A percentile compares a stretch with the other conserved stretches of the same genome.
phyloP scores from a whole-genome alignment of 2,888 invertebrate species.

The Girardia tigrina region DNA sequence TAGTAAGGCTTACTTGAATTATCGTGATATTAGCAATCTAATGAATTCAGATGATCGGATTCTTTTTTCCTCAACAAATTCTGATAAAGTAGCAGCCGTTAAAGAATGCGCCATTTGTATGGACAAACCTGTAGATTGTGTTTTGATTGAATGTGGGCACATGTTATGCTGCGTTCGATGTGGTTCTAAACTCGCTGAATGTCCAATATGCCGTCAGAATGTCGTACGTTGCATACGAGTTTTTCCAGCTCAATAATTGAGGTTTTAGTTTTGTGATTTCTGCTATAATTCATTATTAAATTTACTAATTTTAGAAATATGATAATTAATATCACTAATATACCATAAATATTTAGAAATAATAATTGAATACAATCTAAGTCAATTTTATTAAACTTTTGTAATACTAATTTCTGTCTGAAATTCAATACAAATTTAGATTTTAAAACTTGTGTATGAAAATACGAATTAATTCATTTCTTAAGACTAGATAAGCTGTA shows the following conservation, averaged over 20 bases:
- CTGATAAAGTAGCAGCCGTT: neutral
- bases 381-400: too few species aligned
- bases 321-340: too few species aligned
- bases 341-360: too few species aligned
- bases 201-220: slow-evolving; percentile 80
- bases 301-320: too few species aligned
- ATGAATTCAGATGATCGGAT: neutral
- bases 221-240: slow-evolving; percentile 74
- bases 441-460: too few species aligned
- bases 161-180: slow-evolving; percentile 77
- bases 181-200: slow-evolving; percentile 71
- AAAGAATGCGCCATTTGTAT: slow-evolving; percentile 76
- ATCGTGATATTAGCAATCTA: neutral
- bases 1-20: neutral
- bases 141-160: slow-evolving; percentile 81
- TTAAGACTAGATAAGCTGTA: too few species aligned
- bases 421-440: too few species aligned
- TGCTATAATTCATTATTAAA: too few species aligned
- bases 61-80: neutral
- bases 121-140: slow-evolving; percentile 80
- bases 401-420: too few species aligned
- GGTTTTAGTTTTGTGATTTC: too few species aligned
- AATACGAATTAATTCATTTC: too few species aligned
- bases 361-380: too few species aligned
- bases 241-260: slow-evolving; percentile 59